A percentile compares a stretch with the other conserved stretches of the same genome.
These are phyloP conservation scores for Archocentrus centrarchus DNA, from an alignment of 2,113 vertebrate genomes.

Conservation along the genomic window DNA sequence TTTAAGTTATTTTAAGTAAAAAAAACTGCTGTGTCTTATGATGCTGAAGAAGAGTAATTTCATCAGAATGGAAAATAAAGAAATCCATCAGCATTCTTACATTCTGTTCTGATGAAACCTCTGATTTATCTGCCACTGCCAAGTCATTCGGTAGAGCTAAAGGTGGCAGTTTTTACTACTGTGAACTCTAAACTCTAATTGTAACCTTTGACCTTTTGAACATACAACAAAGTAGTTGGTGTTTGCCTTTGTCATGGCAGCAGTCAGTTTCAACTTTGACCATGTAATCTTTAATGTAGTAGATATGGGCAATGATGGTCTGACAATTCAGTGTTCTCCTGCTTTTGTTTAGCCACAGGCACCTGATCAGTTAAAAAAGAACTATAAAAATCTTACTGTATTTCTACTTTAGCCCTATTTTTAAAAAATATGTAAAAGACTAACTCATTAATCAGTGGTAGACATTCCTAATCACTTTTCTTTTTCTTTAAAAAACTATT, in stretches of 20 bases:
- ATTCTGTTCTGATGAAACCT: not conserved
- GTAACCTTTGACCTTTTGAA: conserved; percentile 8
- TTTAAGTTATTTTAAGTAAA: not conserved
- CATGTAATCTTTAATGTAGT: too few relatives aligned
- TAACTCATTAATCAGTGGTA: too few relatives aligned
- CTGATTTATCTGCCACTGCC: not conserved
- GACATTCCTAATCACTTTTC: too few relatives aligned
- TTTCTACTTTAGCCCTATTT: too few relatives aligned
- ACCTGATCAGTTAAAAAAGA: too few relatives aligned
- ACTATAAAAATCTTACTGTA: too few relatives aligned
- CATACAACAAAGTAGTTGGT: conserved; percentile 3
- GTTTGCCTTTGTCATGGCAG: conserved; percentile 14
- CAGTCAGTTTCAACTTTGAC: not conserved
- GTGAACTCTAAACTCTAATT: not conserved
- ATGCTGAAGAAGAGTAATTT: not conserved
- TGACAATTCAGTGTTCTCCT: too few relatives aligned
- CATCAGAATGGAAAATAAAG: not conserved
- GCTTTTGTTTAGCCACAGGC: too few relatives aligned
- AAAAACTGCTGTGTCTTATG: not conserved
- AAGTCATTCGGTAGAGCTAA: conserved; percentile 6
- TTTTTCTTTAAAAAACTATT: too few relatives aligned
- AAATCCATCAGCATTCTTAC: not conserved
- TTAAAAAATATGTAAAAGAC: too few relatives aligned
- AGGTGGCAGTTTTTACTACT: not conserved
- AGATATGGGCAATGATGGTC: too few relatives aligned